A percentile compares a stretch with the other conserved stretches of the same genome.
Evolutionary conservation across 2,797 vertebrate species (phyloP).

Genomic region (Merluccius polli): DNA sequence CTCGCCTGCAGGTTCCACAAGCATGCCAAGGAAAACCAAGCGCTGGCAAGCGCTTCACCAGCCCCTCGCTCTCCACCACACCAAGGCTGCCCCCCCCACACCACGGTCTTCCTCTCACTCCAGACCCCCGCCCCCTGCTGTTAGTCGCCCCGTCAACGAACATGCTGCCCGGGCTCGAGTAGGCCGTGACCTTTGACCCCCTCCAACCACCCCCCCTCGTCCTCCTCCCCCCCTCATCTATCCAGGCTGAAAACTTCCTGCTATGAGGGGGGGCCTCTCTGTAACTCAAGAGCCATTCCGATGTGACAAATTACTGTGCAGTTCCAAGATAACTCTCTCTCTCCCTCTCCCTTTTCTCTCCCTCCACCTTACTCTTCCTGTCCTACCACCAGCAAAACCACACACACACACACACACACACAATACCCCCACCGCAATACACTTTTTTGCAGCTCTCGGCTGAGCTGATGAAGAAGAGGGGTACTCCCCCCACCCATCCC

Average conservation of each 20-base stretch:
- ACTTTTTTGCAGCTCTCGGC: too few species aligned
- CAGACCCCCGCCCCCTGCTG: constrained; percentile 27
- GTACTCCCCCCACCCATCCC: neutral
- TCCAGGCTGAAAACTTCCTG: constrained; percentile 68
- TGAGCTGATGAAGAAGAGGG: too few species aligned
- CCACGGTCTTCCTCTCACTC: constrained; percentile 14
- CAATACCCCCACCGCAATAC: too few species aligned
- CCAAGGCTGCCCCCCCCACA: constrained; percentile 31
- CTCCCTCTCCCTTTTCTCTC: too few species aligned
- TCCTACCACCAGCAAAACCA: constrained; percentile 36
- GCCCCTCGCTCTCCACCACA: constrained; percentile 20
- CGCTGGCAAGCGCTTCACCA: constrained; percentile 48
- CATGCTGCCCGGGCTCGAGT: constrained; percentile 65
- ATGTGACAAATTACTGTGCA: constrained; percentile 93
- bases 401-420: constrained; percentile 22
- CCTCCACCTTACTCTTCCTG: constrained; percentile 40
- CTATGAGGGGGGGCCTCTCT: constrained; percentile 78
- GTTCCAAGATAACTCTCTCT: constrained; percentile 86
- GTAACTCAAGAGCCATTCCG: constrained; percentile 96
- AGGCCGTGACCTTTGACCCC: constrained; percentile 78
- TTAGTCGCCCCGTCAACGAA: constrained; percentile 64
- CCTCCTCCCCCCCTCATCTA: constrained; percentile 56
- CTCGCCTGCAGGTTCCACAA: constrained; percentile 75
- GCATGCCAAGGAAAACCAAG: constrained; percentile 73
- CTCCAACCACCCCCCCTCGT: constrained; percentile 42